phyloP scores from a whole-genome alignment of 1,140 invertebrate genomes.

The Neuroterus valhalla region DNA sequence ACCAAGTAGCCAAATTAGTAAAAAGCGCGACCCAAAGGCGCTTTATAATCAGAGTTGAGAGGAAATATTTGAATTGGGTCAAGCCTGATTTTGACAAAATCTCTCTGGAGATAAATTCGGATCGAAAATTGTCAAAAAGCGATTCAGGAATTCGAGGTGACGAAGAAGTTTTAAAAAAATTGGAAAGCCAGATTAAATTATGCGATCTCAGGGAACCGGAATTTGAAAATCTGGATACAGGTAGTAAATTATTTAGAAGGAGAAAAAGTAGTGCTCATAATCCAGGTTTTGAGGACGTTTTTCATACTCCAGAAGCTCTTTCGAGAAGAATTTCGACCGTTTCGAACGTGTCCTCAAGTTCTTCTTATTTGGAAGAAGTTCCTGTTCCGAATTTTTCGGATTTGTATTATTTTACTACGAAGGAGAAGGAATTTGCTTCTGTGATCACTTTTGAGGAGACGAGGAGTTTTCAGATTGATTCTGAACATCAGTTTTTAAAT shows the following conservation, averaged over 20 bases:
- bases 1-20: constrained; percentile 83
- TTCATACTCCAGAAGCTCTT: constrained; percentile 59
- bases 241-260: constrained; percentile 63
- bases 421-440: constrained; percentile 63
- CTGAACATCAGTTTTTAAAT: constrained; percentile 85
- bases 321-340: constrained; percentile 66
- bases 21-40: constrained; percentile 74
- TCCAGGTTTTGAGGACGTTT: constrained; percentile 50
- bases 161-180: constrained; percentile 47
- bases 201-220: constrained; percentile 67
- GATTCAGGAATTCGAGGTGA: constrained; percentile 54
- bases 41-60: constrained; percentile 77
- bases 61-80: constrained; percentile 63
- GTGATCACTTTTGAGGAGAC: constrained; percentile 86
- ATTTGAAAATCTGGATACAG: constrained; percentile 33
- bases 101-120: constrained; percentile 48
- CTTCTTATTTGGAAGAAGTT: constrained; percentile 56
- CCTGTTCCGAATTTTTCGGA: constrained; percentile 52
- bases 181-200: constrained; percentile 68
- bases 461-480: constrained; percentile 82
- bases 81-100: constrained; percentile 51
- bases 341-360: constrained; percentile 63
- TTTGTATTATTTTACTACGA: constrained; percentile 67
- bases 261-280: constrained; percentile 62
- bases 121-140: constrained; percentile 58